Evolutionary conservation across 1,140 invertebrate species (phyloP).

Genomic region (Matsumurasca onukii): DNA sequence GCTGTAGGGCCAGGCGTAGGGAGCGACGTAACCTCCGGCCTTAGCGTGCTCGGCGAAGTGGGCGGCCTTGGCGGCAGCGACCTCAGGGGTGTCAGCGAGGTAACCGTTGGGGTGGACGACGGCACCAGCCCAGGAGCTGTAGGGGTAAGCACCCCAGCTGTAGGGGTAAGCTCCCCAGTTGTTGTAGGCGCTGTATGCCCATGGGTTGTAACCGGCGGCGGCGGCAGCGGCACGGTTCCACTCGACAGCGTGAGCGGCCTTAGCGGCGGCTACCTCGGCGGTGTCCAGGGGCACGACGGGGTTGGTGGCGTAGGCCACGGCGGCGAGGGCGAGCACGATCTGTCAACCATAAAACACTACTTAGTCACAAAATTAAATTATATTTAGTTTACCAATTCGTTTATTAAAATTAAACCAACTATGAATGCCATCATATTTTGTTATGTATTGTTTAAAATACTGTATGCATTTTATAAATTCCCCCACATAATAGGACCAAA

Average conservation of each 20-base stretch:
- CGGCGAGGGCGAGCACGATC: neutral
- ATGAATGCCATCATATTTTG: too few relatives aligned
- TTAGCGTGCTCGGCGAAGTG: conserved; percentile 47
- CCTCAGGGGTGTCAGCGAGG: conserved; percentile 55
- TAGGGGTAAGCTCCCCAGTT: conserved; percentile 52
- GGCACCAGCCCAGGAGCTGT: conserved; percentile 41
- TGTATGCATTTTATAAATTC: too few relatives aligned
- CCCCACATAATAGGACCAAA: too few relatives aligned
- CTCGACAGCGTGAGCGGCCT: conserved; percentile 57
- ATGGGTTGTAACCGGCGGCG: conserved; percentile 41
- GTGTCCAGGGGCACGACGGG: conserved; percentile 54
- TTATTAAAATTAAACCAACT: too few relatives aligned
- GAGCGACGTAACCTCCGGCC: conserved; percentile 48
- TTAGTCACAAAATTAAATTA: too few relatives aligned
- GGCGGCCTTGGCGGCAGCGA: conserved; percentile 52
- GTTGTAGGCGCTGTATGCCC: conserved; percentile 46
- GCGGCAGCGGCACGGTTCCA: conserved; percentile 50
- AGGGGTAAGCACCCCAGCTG: conserved; percentile 51
- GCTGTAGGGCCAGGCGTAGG: conserved; percentile 26
- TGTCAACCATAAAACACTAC: neutral
- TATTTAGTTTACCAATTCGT: too few relatives aligned
- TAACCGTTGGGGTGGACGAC: conserved; percentile 41
- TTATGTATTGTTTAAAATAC: too few relatives aligned
- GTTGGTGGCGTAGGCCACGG: neutral
- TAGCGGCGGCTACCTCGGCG: conserved; percentile 58